Base-by-base conservation (phyloP, 1,140 invertebrate species). In the Capitella teleta region DNA sequence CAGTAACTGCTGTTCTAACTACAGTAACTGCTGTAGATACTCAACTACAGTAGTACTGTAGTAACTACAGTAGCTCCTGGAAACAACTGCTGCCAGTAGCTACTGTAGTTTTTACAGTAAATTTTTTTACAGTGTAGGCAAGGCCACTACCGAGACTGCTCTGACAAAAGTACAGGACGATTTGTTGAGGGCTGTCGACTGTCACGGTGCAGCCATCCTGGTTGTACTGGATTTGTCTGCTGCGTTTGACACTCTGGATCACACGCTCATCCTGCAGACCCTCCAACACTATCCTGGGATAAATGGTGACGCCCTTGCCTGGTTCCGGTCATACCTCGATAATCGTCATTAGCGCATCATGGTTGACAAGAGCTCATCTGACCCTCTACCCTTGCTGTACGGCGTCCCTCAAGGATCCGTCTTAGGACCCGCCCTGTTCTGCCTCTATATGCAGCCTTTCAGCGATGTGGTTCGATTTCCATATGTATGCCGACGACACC, bases 321-420 rank as follows among this genome's bases (percentile, higher is more conserved):
- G 52, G 55, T 24, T 56, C 4, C 30, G 18, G 14, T 26, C 12
- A 5, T 56, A 55, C 30, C 47, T 56, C 1, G 23, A 24, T 3
- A 47, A 51, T 25, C 34, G 48, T 16, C 38, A 34, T 14, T 48
- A 55, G 26, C 10, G 23, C 8, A 40, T 51, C 32, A 37, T 40
- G 43, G 19, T 56, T n/a, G 26, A 44, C 24, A 28, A 46, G 26
- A 6, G 6, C n/a, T 30, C 21, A 10, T 51, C 52, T 26, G 36
- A 51, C 5, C 38, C 3, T 23, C 21, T 26, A 16, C 8, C 25
- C 3, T 24, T 54, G 14, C 19, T 25, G 3, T 40, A 36, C 14
- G 55, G 52, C 16, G 40, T 56, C 14, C 52, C 55, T 5, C 55
- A 56, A 34, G 55, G 55, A 38, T 55, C 55, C 18, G 47, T 56